phyloP scores from a whole-genome alignment of 2,113 vertebrate genomes.

The Ploceus nigricollis region DNA sequence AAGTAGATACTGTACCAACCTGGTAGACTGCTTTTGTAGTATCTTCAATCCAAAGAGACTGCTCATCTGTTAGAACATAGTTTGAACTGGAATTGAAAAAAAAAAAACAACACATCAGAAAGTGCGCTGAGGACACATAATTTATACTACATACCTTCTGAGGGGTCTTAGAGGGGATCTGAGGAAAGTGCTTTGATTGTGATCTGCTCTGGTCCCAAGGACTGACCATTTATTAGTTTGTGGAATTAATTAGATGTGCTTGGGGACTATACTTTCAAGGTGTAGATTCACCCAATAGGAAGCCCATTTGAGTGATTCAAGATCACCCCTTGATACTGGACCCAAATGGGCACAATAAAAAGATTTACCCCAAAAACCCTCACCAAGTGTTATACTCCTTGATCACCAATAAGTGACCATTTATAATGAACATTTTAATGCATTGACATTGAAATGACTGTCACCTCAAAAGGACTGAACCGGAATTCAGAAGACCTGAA shows the following conservation, averaged over 20 bases:
- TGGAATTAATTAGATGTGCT: neutral
- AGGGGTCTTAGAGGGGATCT: neutral
- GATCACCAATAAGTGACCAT: neutral
- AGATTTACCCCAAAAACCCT: neutral
- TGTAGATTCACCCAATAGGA: neutral
- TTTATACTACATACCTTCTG: neutral
- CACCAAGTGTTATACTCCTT: neutral
- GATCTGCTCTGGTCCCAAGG: neutral
- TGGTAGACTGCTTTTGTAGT: constrained; percentile 94
- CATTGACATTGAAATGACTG: neutral
- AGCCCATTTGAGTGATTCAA: neutral
- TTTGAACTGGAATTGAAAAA: constrained; percentile 79
- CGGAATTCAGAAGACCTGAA: neutral
- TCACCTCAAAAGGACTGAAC: neutral
- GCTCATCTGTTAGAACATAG: constrained; percentile 91
- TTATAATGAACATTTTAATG: neutral
- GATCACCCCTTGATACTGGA: neutral
- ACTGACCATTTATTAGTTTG: neutral
- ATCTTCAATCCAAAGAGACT: constrained; percentile 95
- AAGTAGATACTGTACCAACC: constrained; percentile 74
- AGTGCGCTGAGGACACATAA: neutral
- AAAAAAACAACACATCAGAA: neutral
- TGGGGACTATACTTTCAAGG: neutral
- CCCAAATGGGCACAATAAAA: neutral
- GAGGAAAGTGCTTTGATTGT: neutral